A percentile compares a stretch with the other conserved stretches of the same genome.
Conservation (phyloP, 2,797 vertebrate genomes). For the Darevskia nairensis region DNA sequence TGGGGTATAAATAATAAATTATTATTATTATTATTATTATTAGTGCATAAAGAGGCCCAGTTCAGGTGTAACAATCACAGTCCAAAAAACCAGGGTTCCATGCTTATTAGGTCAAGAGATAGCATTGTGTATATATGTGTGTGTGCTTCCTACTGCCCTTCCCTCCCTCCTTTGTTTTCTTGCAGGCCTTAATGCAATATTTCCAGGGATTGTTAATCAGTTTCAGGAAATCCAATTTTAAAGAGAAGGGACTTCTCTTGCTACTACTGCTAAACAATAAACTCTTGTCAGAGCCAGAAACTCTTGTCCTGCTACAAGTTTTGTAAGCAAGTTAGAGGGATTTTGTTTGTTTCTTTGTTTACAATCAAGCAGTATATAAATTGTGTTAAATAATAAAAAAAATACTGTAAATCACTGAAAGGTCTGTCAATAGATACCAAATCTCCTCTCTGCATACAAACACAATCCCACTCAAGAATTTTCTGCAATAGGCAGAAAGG, state of each 20-base stretch:
- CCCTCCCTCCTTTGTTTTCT: neutral
- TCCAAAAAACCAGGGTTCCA: neutral
- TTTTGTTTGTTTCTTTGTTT: too few relatives aligned
- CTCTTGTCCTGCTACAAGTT: too few relatives aligned
- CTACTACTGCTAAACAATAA: too few relatives aligned
- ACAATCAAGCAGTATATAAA: too few relatives aligned
- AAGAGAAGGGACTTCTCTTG: neutral
- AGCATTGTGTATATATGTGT: neutral
- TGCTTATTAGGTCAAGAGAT: neutral
- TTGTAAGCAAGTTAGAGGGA: too few relatives aligned
- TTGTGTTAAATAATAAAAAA: too few relatives aligned
- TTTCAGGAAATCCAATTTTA: neutral
- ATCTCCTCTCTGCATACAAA: neutral
- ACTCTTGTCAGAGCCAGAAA: too few relatives aligned
- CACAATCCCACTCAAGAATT: neutral
- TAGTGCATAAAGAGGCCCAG: neutral
- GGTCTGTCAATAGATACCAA: neutral
- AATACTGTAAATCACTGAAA: neutral
- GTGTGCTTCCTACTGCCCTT: neutral
- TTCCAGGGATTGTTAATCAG: neutral
- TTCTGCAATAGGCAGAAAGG: neutral
- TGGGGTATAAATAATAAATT: too few relatives aligned
- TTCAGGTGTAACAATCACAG: neutral
- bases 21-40: too few relatives aligned
- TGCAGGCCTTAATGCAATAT: neutral